Percentiles rank a stretch among this genome's conserved stretches.
phyloP scores from a whole-genome alignment of 2,113 vertebrate species.

The Heterotilapia buettikoferi region DNA sequence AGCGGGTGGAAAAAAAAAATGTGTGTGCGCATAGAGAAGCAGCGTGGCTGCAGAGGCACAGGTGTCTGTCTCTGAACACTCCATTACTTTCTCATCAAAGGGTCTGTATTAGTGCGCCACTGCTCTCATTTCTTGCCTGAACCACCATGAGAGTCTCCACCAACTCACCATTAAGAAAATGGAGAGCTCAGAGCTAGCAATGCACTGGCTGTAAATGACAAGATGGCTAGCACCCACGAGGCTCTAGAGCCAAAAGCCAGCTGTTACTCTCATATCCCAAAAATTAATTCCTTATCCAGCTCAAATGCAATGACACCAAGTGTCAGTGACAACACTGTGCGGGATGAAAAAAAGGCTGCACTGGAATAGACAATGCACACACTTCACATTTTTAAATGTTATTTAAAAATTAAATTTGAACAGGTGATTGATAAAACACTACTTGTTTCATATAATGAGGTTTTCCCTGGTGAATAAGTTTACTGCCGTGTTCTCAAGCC shows the following conservation, averaged over 20 bases:
- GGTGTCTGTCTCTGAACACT: constrained; percentile 59
- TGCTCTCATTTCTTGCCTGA: constrained; percentile 20
- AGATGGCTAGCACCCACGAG: not conserved
- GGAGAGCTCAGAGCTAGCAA: constrained; percentile 2
- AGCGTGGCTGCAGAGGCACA: constrained; percentile 42
- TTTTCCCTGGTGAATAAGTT: not conserved
- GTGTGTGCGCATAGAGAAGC: not conserved
- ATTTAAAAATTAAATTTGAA: not conserved
- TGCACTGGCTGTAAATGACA: constrained; percentile 7
- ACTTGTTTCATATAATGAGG: not conserved
- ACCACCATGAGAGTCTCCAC: constrained; percentile 6
- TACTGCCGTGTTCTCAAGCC: not conserved
- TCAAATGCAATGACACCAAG: not conserved
- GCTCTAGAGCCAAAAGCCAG: not conserved
- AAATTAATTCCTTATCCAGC: not conserved
- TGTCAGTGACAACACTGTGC: not conserved
- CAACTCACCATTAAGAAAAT: constrained; percentile 47
- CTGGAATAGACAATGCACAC: not conserved
- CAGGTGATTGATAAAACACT: not conserved
- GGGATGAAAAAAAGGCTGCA: not conserved
- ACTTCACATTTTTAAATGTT: not conserved
- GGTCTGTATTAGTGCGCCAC: constrained; percentile 23
- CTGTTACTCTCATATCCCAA: not conserved
- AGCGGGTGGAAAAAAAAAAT: not conserved
- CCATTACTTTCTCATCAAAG: constrained; percentile 59